These are phyloP conservation scores for Gambusia holbrooki DNA, from an alignment of 2,113 vertebrate species.

Conservation along the genomic window DNA sequence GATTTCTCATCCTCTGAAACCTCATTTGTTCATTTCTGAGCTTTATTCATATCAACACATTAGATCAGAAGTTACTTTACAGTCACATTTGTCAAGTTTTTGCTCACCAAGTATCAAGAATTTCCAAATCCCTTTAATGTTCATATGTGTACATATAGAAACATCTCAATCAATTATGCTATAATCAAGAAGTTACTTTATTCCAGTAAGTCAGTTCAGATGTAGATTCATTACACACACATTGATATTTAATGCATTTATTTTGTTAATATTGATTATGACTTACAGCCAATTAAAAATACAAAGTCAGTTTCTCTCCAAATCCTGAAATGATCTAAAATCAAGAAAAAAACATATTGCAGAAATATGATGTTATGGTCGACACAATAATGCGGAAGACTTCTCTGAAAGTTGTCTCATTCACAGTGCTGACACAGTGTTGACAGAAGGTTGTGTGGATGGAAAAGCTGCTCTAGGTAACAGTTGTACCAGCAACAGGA, in stretches of 20 bases:
- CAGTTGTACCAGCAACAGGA: not conserved
- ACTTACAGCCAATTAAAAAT: too few species aligned
- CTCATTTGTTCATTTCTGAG: not conserved
- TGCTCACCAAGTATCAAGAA: not conserved
- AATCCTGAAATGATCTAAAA: not conserved
- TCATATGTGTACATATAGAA: not conserved
- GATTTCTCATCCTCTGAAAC: slow-evolving; percentile 20
- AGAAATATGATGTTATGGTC: too few species aligned
- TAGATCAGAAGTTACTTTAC: not conserved
- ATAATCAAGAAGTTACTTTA: not conserved
- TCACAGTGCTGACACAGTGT: not conserved
- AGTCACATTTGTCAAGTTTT: not conserved
- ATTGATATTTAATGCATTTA: not conserved
- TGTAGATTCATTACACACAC: not conserved
- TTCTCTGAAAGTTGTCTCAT: too few species aligned
- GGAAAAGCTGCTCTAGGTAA: not conserved
- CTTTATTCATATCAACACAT: not conserved
- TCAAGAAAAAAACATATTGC: not conserved
- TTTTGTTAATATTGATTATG: too few species aligned
- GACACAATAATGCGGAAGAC: too few species aligned
- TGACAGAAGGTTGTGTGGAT: not conserved
- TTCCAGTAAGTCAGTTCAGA: not conserved
- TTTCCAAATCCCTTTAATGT: not conserved
- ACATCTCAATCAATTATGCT: not conserved
- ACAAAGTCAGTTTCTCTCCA: not conserved